Percentiles rank a stretch among this genome's conserved stretches.
phyloP scores from a whole-genome alignment of 2,113 vertebrate genomes.

The Phocoena sinus region DNA sequence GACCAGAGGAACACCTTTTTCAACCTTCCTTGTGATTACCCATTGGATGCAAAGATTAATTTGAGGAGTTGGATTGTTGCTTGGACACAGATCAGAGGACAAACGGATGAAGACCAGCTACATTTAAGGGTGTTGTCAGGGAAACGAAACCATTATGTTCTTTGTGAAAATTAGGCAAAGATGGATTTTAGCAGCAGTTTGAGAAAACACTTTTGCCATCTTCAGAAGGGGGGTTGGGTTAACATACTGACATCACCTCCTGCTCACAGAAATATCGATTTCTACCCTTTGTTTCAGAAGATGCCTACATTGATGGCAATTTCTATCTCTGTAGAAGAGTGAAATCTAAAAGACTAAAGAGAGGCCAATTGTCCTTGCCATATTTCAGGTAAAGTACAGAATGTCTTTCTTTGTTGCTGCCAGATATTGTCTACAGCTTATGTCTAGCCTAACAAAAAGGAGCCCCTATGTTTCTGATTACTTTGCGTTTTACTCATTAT shows the following conservation, averaged over 20 bases:
- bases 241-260: not conserved
- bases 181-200: conserved; percentile 33
- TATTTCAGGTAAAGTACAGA: not conserved
- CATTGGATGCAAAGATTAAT: not conserved
- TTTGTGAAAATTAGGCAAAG: conserved; percentile 55
- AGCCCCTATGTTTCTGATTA: not conserved
- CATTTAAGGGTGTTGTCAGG: conserved; percentile 19
- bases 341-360: not conserved
- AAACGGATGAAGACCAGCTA: not conserved
- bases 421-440: not conserved
- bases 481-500: not conserved
- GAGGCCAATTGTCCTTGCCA: not conserved
- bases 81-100: not conserved
- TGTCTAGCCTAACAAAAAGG: not conserved
- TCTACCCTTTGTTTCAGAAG: conserved; percentile 2
- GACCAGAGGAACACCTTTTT: not conserved
- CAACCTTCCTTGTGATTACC: not conserved
- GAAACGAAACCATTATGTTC: conserved; percentile 40
- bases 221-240: not conserved
- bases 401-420: not conserved
- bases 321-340: not conserved
- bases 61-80: not conserved
- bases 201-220: conserved; percentile 17
- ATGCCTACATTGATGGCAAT: not conserved
- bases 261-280: not conserved